Base-by-base conservation (phyloP, 1,140 invertebrate species). In the Centruroides vittatus region DNA sequence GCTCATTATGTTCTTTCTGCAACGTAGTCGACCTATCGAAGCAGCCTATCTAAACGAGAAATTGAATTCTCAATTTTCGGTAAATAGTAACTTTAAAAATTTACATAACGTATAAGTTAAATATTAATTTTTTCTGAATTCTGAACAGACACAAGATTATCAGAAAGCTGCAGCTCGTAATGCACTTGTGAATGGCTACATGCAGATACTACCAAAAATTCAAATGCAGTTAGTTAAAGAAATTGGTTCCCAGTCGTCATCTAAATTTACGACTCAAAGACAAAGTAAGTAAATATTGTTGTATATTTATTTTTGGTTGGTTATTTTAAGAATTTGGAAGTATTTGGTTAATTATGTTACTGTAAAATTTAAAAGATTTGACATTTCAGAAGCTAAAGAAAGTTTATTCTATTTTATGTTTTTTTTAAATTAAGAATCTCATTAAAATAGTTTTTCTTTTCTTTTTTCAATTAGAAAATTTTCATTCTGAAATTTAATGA, bases 1-100 rank as follows among this genome's bases (percentile, higher is more conserved):
- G 34, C 69, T 76, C n/a, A 70, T 79, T n/a, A 69, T 78, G 46
- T 75, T 77, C 63, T 76, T 75, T 57, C 69, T 79, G 10, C 73
- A 76, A 62, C 69, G 73, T 13, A 71, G 72, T 0, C 71, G 73
- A 59, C 75, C 70, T 65, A 65, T 74, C 8, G 71, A 77, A 58
- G 74, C 75, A n/a, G 70, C 71, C 55, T 67, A 69, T 48, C 69
- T 73, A 4, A 72, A 73, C 62, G 71, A 72, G 55, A 71, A 70
- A 61, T 68, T 76, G 7, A 23, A 35, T 12, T 47, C 3, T 11
- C 55, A 50, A 55, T 55, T 53, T 57, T 56, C 10, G 9, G 47
- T 55, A 47, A 51, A 35, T 57, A 48, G 3, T 10, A 12, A 23
- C 23, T 23, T 23, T 23, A 23, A 23, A 23, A 23, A 23, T 23